Conservation (phyloP, 1,140 invertebrate genomes). For the Drosophila lacertosa region DNA sequence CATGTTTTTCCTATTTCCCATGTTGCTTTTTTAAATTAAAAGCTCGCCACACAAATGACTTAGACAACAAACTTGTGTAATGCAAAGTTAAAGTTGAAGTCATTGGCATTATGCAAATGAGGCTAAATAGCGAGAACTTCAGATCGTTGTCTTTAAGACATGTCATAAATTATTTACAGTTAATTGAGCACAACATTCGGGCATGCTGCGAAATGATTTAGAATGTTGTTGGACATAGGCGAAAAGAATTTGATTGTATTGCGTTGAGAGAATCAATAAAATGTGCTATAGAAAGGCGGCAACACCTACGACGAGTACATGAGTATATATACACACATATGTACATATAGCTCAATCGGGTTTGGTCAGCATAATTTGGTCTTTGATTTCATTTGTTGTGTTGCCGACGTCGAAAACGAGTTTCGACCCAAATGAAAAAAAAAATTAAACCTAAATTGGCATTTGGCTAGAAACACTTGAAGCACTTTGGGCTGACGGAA, state of each 20-base stretch:
- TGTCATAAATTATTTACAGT: conserved; percentile 61
- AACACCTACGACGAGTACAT: conserved; percentile 37
- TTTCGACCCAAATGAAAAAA: too few relatives aligned
- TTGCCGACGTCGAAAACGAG: conserved; percentile 44
- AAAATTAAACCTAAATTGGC: conserved; percentile 57
- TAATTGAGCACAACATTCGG: conserved; percentile 53
- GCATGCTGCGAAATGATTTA: conserved; percentile 42
- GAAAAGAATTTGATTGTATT: conserved; percentile 47
- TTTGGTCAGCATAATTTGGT: conserved; percentile 47
- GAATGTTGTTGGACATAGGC: conserved; percentile 16
- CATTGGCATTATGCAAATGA: conserved; percentile 75
- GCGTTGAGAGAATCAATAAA: conserved; percentile 43
- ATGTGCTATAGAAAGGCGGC: conserved; percentile 46
- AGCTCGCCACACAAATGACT: conserved; percentile 50
- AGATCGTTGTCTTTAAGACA: conserved; percentile 57
- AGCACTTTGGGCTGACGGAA: conserved; percentile 75
- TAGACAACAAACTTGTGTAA: conserved; percentile 72
- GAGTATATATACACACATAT: conserved; percentile 1
- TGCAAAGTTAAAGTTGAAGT: conserved; percentile 42
- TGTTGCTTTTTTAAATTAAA: conserved; percentile 27
- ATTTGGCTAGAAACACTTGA: conserved; percentile 19
- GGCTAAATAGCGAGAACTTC: conserved; percentile 36
- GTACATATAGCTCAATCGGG: conserved; percentile 1
- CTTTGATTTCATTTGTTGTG: conserved; percentile 60
- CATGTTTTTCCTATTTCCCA: conserved; percentile 25